Evolutionary conservation across 2,113 vertebrate genomes (phyloP), one percentile per base, ranked within the genome.

Genomic region (Sylvilagus bachmani): DNA sequence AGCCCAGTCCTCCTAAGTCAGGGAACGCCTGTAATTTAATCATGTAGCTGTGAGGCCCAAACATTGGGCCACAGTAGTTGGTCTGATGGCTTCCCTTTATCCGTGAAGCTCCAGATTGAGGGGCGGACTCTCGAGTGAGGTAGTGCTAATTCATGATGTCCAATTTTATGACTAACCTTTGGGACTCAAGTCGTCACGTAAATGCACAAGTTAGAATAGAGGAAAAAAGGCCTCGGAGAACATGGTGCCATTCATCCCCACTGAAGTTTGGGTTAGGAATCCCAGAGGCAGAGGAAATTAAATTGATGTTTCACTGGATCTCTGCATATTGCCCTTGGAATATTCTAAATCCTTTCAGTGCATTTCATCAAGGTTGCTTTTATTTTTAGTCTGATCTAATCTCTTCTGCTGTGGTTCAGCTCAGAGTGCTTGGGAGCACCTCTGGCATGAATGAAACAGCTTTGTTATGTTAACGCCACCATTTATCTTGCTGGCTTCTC

Each of bases 341-440:
- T 96, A 96, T 81, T 86, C 74, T 92, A 86, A 89, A 78, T 95
- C 86, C 83, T 93, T 93, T 95, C 36, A 67, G 78, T 91, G 95
- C 64, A 86, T 79, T 93, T 90, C 62, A 71, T 95, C 83, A n/a
- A 58, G 82, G 66, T 95, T 93, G 74, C 74, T 91, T 53, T 22
- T 95, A 67, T 84, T 94, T 96, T 95, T 86, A 84, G 90, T 86
- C 73, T 85, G 70, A 88, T 92, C 86, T 90, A 49, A 95, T 94
- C 86, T 94, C 83, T 83, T 69, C 53, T 93, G 62, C 71, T 73
- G 74, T 92, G 36, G 36, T 91, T 94, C 3, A 53, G 69, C 64
- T 90, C 70, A 13, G 89, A 87, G 92, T 86, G 67, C 71, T 74
- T 71, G 7, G 74, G 49, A 85, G 93, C 58, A 74, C 93, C 62